Percentiles rank a stretch among this genome's conserved stretches.
Conservation (phyloP, 1,140 invertebrate genomes). For the Pomacea maculata region DNA sequence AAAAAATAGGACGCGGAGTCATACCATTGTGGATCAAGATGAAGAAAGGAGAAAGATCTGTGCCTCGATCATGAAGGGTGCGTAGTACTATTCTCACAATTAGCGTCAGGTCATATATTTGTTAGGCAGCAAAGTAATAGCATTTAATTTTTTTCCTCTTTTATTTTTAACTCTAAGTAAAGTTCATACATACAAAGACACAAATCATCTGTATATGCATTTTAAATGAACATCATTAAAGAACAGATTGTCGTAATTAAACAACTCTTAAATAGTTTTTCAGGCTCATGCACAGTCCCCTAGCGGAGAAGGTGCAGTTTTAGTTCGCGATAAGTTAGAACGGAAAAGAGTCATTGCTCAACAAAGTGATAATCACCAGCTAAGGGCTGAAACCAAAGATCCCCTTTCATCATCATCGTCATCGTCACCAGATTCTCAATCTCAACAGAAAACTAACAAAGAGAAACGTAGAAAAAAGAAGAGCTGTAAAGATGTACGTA, state of each 20-base stretch:
- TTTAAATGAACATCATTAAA: not conserved
- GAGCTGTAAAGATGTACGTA: not conserved
- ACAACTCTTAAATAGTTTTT: constrained; percentile 28
- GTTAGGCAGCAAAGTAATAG: not conserved
- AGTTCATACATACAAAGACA: not conserved
- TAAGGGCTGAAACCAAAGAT: not conserved
- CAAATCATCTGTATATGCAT: not conserved
- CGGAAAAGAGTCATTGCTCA: not conserved
- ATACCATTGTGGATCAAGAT: constrained; percentile 1
- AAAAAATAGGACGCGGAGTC: not conserved
- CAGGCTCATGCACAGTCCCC: constrained; percentile 24
- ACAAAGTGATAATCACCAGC: not conserved
- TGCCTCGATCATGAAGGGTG: constrained; percentile 30
- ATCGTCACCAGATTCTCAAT: not conserved
- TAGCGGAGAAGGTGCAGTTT: constrained; percentile 29
- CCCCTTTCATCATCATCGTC: not conserved
- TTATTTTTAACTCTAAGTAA: not conserved
- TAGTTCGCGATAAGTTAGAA: constrained; percentile 18
- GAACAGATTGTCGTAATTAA: not conserved
- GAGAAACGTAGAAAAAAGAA: not conserved
- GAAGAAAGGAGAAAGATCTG: constrained; percentile 32
- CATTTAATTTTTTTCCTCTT: not conserved
- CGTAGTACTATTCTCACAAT: not conserved
- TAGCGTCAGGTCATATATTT: not conserved
- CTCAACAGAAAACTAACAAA: not conserved